Percentiles rank a stretch among this genome's conserved stretches.
phyloP scores from a whole-genome alignment of 2,888 invertebrate genomes.

The Drosophila anomalipes region DNA sequence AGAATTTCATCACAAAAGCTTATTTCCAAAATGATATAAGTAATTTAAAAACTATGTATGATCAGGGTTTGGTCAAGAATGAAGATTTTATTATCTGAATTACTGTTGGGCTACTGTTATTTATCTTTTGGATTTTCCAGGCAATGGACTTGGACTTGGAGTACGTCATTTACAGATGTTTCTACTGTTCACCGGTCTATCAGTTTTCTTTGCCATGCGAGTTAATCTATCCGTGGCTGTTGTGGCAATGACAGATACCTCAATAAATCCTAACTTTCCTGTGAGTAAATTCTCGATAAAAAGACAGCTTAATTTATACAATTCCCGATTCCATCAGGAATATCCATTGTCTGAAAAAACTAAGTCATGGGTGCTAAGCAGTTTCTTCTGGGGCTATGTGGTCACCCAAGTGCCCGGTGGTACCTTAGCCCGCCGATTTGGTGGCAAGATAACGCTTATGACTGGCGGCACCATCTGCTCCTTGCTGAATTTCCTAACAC shows the following conservation, averaged over 20 bases:
- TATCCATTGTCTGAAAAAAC: constrained; percentile 87
- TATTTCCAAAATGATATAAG: not conserved
- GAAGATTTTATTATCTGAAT: not conserved
- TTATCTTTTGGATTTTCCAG: not conserved
- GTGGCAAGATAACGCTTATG: constrained; percentile 88
- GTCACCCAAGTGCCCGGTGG: constrained; percentile 88
- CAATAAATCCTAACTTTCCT: constrained; percentile 79
- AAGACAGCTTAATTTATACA: not conserved
- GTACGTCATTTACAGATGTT: constrained; percentile 88
- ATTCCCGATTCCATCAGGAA: constrained; percentile 83
- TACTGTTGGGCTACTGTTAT: not conserved
- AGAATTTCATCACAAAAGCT: not conserved
- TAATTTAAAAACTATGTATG: not conserved
- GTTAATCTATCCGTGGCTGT: constrained; percentile 90
- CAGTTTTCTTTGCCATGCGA: constrained; percentile 88
- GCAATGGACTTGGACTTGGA: constrained; percentile 84
- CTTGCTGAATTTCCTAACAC: constrained; percentile 88
- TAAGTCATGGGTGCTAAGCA: constrained; percentile 87
- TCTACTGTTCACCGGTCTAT: constrained; percentile 87
- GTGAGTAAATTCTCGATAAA: constrained; percentile 58
- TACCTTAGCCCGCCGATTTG: constrained; percentile 89
- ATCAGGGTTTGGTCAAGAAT: not conserved
- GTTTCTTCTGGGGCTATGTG: constrained; percentile 90
- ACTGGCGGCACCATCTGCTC: constrained; percentile 88
- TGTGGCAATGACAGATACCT: constrained; percentile 89